These are phyloP conservation scores for Triplophysa bombifrons DNA, from an alignment of 2,797 vertebrate genomes.

Conservation along the genomic window DNA sequence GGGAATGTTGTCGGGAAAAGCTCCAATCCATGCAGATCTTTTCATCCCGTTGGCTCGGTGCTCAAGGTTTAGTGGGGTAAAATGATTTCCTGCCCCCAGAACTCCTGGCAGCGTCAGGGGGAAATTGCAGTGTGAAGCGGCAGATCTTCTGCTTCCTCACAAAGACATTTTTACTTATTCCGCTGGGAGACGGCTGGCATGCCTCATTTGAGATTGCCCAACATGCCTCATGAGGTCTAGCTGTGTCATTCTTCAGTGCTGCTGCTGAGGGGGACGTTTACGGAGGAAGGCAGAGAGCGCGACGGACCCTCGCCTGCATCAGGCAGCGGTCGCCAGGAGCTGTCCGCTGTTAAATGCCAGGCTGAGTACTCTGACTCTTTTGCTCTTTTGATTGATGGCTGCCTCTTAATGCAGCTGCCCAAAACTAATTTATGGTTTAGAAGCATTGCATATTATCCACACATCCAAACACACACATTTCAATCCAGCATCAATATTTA, in stretches of 20 bases:
- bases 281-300: slow-evolving; percentile 61
- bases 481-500: slow-evolving; percentile 37
- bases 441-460: slow-evolving; percentile 18
- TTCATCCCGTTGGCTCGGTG: slow-evolving; percentile 3
- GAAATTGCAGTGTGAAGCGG: slow-evolving; percentile 45
- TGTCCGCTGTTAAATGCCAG: slow-evolving; percentile 62
- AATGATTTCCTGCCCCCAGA: slow-evolving; percentile 10
- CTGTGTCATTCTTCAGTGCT: slow-evolving; percentile 51
- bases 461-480: neutral
- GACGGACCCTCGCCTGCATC: slow-evolving; percentile 5
- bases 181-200: slow-evolving; percentile 53
- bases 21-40: slow-evolving; percentile 18
- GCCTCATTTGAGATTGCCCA: slow-evolving; percentile 75
- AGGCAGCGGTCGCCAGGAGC: slow-evolving; percentile 47
- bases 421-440: slow-evolving; percentile 45
- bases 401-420: slow-evolving; percentile 64
- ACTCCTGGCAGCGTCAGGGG: slow-evolving; percentile 11
- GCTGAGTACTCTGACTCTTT: slow-evolving; percentile 50
- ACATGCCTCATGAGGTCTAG: slow-evolving; percentile 64
- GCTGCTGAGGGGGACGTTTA: slow-evolving; percentile 65
- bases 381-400: slow-evolving; percentile 64
- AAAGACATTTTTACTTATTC: slow-evolving; percentile 33
- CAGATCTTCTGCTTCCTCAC: slow-evolving; percentile 55
- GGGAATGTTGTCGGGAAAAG: slow-evolving; percentile 5
- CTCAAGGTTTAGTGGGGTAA: neutral